Evolutionary conservation across 1,140 invertebrate genomes (phyloP).

Genomic region (Prorops nasuta): DNA sequence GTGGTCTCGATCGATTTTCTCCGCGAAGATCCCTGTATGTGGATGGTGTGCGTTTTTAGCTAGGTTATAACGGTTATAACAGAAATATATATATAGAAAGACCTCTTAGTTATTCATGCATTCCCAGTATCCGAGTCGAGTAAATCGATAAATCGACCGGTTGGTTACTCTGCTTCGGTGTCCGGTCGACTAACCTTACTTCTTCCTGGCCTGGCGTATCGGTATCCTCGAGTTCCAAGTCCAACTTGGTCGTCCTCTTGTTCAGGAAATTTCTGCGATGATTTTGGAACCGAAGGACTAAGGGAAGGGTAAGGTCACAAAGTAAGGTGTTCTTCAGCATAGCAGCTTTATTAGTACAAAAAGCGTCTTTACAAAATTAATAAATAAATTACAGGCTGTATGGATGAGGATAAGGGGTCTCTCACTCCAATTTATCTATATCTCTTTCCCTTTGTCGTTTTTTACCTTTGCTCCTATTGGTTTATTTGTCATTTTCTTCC

Average conservation of each 20-base stretch:
- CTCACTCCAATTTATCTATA: slow-evolving; percentile 3
- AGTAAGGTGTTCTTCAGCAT: slow-evolving; percentile 35
- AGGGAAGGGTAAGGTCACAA: too few relatives aligned
- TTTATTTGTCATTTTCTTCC: too few relatives aligned
- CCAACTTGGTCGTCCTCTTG: too few relatives aligned
- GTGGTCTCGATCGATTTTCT: too few relatives aligned
- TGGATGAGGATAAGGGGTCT: slow-evolving; percentile 23
- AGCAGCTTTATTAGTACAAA: slow-evolving; percentile 56
- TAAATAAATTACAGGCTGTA: slow-evolving; percentile 55
- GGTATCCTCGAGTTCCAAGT: neutral
- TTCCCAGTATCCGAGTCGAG: slow-evolving; percentile 41
- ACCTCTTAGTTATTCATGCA: slow-evolving; percentile 50
- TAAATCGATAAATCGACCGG: slow-evolving; percentile 51
- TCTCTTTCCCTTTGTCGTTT: slow-evolving; percentile 3
- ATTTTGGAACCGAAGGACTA: too few relatives aligned
- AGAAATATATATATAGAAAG: too few relatives aligned
- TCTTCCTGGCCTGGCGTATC: too few relatives aligned
- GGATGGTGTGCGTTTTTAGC: slow-evolving; percentile 26
- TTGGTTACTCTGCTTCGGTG: neutral
- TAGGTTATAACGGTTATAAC: slow-evolving; percentile 25
- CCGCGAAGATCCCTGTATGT: too few relatives aligned
- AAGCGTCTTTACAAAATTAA: slow-evolving; percentile 54
- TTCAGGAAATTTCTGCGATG: too few relatives aligned
- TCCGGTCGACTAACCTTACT: slow-evolving; percentile 40
- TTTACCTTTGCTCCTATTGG: too few relatives aligned